A percentile compares a stretch with the other conserved stretches of the same genome.
phyloP scores from a whole-genome alignment of 2,797 vertebrate genomes.

The Chanos chanos region DNA sequence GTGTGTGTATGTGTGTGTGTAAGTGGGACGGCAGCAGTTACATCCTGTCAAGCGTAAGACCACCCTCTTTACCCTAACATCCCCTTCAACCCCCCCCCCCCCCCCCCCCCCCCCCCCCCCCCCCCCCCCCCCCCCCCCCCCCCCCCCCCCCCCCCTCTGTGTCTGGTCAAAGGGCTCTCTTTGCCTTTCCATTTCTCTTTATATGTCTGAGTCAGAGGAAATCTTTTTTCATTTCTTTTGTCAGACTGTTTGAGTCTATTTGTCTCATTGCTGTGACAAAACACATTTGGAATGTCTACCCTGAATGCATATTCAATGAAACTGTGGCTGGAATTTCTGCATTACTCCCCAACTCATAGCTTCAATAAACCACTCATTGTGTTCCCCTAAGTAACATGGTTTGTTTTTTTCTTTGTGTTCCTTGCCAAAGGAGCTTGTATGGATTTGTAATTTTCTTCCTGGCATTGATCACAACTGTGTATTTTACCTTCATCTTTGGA shows the following conservation, averaged over 20 bases:
- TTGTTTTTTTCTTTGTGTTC: constrained; percentile 32
- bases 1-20: constrained; percentile 15
- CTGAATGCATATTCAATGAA: background rate
- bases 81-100: too few species aligned
- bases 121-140: background rate
- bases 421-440: constrained; percentile 24
- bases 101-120: too few species aligned
- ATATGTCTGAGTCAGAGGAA: constrained; percentile 47
- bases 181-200: constrained; percentile 48
- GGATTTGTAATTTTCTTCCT: constrained; percentile 45
- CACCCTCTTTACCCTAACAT: too few species aligned
- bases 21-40: constrained; percentile 40
- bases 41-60: constrained; percentile 31
- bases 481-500: constrained; percentile 40
- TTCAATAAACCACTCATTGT: constrained; percentile 8
- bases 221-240: constrained; percentile 37
- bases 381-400: constrained; percentile 4
- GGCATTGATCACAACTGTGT: constrained; percentile 41
- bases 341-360: background rate
- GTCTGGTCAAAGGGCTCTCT: constrained; percentile 32
- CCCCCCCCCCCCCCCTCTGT: background rate
- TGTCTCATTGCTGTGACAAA: too few species aligned
- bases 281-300: too few species aligned
- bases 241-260: background rate
- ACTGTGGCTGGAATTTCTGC: background rate